A percentile compares a stretch with the other conserved stretches of the same genome.
Conservation (phyloP, 2,888 invertebrate genomes). For the Steromphala cineraria region DNA sequence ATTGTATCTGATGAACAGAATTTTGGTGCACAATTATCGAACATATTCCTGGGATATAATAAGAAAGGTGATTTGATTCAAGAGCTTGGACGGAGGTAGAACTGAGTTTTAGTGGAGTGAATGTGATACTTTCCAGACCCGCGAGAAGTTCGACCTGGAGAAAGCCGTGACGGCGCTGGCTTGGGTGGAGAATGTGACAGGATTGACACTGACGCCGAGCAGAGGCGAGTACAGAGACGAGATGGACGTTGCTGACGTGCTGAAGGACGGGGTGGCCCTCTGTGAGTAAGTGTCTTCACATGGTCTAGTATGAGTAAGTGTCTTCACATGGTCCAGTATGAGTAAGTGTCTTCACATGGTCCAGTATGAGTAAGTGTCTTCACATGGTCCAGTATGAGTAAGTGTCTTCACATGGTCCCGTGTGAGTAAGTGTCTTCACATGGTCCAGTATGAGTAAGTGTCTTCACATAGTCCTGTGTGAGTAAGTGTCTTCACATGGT, state of each 20-base stretch:
- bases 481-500: neutral
- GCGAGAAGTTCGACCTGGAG: constrained; percentile 30
- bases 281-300: constrained; percentile 32
- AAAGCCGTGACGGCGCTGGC: constrained; percentile 22
- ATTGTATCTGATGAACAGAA: too few species aligned
- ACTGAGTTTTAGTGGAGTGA: too few species aligned
- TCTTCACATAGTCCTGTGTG: too few species aligned
- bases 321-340: constrained; percentile 29
- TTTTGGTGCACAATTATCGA: too few species aligned
- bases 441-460: neutral
- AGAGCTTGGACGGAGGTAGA: too few species aligned
- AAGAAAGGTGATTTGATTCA: too few species aligned
- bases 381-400: constrained; percentile 33
- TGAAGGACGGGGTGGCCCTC: constrained; percentile 34
- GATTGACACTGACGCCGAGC: constrained; percentile 1
- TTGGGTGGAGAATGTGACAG: constrained; percentile 34
- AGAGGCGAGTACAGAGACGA: constrained; percentile 14
- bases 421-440: too few species aligned
- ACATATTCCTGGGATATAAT: too few species aligned
- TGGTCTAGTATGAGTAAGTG: neutral
- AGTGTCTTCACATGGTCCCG: neutral
- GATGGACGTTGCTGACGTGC: constrained; percentile 26
- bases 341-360: constrained; percentile 21
- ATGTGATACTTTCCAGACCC: constrained; percentile 3
- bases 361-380: neutral